Conservation (phyloP, 2,888 invertebrate species). For the Odontocolon sp. region DNA sequence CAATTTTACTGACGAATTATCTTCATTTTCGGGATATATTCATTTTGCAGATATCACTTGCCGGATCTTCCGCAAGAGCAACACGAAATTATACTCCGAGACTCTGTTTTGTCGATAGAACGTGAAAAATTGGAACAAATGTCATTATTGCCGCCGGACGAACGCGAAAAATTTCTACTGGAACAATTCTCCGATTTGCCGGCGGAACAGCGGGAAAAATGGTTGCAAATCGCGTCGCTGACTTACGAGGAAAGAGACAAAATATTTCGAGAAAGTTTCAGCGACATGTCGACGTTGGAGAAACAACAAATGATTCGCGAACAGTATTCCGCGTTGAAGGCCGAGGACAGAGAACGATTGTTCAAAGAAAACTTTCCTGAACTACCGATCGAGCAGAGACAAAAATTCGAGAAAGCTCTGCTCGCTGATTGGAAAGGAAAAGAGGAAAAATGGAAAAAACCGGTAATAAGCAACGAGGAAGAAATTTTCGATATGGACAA, state of each 20-base stretch:
- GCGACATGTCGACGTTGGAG: conserved; percentile 75
- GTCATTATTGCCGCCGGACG: conserved; percentile 76
- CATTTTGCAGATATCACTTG: conserved; percentile 71
- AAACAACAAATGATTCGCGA: conserved; percentile 78
- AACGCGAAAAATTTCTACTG: conserved; percentile 75
- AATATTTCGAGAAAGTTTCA: conserved; percentile 76
- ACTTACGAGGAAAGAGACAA: conserved; percentile 76
- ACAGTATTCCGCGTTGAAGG: conserved; percentile 77
- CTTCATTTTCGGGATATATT: not conserved
- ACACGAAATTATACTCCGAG: conserved; percentile 77
- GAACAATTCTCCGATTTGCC: conserved; percentile 79
- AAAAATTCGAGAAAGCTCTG: conserved; percentile 82
- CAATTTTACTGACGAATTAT: not conserved
- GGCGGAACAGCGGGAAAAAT: conserved; percentile 75
- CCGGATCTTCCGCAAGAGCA: conserved; percentile 78
- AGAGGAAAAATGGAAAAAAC: conserved; percentile 67
- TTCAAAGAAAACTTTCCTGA: conserved; percentile 80
- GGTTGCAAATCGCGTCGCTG: conserved; percentile 78
- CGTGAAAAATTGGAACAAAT: conserved; percentile 79
- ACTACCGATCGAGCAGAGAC: conserved; percentile 80
- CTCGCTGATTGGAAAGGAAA: conserved; percentile 82
- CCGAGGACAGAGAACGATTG: conserved; percentile 76
- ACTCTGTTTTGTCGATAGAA: conserved; percentile 78
- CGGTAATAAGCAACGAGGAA: conserved; percentile 79
- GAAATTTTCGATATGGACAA: conserved; percentile 88